A percentile compares a stretch with the other conserved stretches of the same genome.
These are phyloP conservation scores for Melanerpes formicivorus DNA, from an alignment of 2,113 vertebrate species.

Conservation along the genomic window DNA sequence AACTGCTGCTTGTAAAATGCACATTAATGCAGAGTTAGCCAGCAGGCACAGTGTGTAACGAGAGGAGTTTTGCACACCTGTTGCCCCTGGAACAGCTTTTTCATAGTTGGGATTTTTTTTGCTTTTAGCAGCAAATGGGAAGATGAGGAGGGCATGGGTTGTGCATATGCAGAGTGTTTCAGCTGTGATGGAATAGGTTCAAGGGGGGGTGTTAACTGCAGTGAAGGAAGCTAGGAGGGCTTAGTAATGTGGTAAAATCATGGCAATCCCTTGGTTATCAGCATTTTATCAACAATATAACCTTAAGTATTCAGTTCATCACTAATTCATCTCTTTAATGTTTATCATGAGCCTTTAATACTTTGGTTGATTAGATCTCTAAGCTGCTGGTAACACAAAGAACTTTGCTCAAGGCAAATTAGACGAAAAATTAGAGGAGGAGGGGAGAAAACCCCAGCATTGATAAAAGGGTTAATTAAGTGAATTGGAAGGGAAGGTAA, in stretches of 20 bases:
- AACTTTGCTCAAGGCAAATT: constrained; percentile 38
- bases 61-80: background rate
- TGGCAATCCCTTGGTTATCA: constrained; percentile 36
- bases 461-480: constrained; percentile 67
- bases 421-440: constrained; percentile 43
- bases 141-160: accelerated
- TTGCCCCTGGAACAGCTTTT: background rate
- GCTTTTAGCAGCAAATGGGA: background rate
- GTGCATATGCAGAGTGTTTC: background rate
- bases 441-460: constrained; percentile 15
- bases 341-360: constrained; percentile 31
- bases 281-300: constrained; percentile 51
- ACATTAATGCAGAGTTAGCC: background rate
- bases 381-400: constrained; percentile 51
- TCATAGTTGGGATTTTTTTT: background rate
- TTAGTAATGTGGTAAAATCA: background rate
- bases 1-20: background rate
- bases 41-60: background rate
- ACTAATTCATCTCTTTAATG: constrained; percentile 49
- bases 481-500: constrained; percentile 35
- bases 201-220: constrained; percentile 18
- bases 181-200: constrained; percentile 23
- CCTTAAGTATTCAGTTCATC: constrained; percentile 57
- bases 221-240: background rate
- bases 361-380: constrained; percentile 57